phyloP scores from a whole-genome alignment of 2,113 vertebrate species.

The Leptosomus discolor region DNA sequence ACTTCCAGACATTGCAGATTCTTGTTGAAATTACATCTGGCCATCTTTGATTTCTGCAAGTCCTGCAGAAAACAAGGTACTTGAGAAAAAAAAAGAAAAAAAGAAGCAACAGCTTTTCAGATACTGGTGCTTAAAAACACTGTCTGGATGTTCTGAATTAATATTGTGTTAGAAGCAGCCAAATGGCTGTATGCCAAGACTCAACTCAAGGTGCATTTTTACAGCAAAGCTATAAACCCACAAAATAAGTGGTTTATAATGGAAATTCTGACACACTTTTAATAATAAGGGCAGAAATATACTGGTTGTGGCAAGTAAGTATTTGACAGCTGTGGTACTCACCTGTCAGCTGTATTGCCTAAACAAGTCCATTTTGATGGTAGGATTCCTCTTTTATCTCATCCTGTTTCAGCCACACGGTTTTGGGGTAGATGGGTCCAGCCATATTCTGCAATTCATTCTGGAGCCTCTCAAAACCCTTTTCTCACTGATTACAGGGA shows the following conservation, averaged over 20 bases:
- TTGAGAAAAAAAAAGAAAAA: not conserved
- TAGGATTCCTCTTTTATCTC: not conserved
- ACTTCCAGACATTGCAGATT: not conserved
- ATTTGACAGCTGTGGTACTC: conserved; percentile 40
- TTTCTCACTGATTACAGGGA: not conserved
- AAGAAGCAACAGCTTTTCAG: not conserved
- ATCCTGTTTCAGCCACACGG: not conserved
- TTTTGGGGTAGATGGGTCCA: not conserved
- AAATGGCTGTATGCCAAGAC: conserved; percentile 62
- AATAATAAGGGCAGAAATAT: conserved; percentile 40
- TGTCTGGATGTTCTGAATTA: conserved; percentile 62
- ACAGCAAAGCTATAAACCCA: conserved; percentile 72
- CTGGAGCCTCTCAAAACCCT: not conserved
- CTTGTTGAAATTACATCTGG: not conserved
- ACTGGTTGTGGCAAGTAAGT: not conserved
- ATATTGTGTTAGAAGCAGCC: conserved; percentile 43
- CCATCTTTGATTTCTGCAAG: not conserved
- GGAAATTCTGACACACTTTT: conserved; percentile 77
- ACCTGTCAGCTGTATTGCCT: conserved; percentile 9
- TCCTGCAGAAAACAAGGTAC: not conserved
- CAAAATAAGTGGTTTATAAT: conserved; percentile 76
- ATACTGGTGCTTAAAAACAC: not conserved
- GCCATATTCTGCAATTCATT: not conserved
- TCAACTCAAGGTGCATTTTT: conserved; percentile 74
- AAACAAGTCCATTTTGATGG: not conserved